Evolutionary conservation across 2,888 invertebrate genomes (phyloP).

Genomic region (Eremobia ochroleuca): DNA sequence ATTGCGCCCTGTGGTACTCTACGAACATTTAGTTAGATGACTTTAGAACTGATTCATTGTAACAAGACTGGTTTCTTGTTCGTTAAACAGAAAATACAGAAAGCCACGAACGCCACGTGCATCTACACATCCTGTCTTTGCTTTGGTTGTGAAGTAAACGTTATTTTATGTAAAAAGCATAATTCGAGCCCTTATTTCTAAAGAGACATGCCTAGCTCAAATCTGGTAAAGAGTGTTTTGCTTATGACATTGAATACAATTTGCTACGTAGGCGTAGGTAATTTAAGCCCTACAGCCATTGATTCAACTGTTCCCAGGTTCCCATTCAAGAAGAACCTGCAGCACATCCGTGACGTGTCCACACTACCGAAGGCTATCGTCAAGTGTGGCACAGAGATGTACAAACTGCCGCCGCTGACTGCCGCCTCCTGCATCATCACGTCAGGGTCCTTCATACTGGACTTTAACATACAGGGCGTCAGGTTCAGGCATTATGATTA

Average conservation of each 20-base stretch:
- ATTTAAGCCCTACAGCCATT: background rate
- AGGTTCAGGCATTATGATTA: conserved; percentile 85
- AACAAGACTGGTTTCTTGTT: too few species aligned
- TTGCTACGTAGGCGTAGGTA: background rate
- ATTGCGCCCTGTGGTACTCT: background rate
- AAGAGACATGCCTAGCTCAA: background rate
- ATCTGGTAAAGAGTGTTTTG: background rate
- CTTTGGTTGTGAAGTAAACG: background rate
- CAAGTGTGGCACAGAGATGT: conserved; percentile 86
- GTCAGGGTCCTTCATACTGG: conserved; percentile 87
- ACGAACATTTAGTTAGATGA: background rate
- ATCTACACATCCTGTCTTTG: background rate
- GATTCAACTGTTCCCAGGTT: conserved; percentile 74
- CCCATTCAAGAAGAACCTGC: conserved; percentile 86
- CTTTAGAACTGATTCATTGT: background rate
- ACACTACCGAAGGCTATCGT: conserved; percentile 87
- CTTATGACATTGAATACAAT: background rate
- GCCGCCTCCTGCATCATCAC: conserved; percentile 87
- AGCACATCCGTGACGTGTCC: conserved; percentile 84
- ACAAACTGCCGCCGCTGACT: conserved; percentile 87
- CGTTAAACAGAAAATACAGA: background rate
- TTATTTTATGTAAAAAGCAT: background rate
- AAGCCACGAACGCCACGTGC: background rate
- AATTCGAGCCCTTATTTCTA: background rate
- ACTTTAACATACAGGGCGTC: conserved; percentile 88